A percentile compares a stretch with the other conserved stretches of the same genome.
Evolutionary conservation across 1,140 invertebrate species (phyloP).

Genomic region (Lucilia sericata): DNA sequence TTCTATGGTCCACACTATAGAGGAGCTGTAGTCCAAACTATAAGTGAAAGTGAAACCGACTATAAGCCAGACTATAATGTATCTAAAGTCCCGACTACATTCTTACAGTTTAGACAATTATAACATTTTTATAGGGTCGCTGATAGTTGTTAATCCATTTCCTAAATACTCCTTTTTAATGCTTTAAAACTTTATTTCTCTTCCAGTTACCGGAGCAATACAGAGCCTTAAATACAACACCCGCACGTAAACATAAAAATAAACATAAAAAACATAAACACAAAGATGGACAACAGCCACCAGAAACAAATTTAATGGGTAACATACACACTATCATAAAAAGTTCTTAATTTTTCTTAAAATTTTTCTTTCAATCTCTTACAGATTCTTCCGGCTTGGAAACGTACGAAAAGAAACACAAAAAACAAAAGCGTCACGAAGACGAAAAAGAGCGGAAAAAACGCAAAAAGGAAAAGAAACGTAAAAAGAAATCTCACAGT

Average conservation of each 20-base stretch:
- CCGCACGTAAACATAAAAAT: conserved; percentile 92
- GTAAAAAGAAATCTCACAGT: conserved; percentile 94
- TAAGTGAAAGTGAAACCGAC: too few relatives aligned
- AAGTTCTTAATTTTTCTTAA: not conserved
- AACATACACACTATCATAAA: not conserved
- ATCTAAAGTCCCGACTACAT: too few relatives aligned
- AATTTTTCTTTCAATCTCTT: conserved; percentile 42
- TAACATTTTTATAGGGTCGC: too few relatives aligned
- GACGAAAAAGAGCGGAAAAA: conserved; percentile 95
- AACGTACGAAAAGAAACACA: conserved; percentile 94
- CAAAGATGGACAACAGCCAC: conserved; percentile 82
- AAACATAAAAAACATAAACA: conserved; percentile 97
- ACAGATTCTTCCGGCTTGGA: conserved; percentile 77
- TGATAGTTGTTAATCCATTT: too few relatives aligned
- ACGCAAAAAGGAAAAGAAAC: conserved; percentile 94
- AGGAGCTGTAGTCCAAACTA: too few relatives aligned
- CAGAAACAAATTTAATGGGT: conserved; percentile 76
- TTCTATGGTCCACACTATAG: too few relatives aligned
- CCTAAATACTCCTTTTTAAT: too few relatives aligned
- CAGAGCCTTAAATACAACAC: conserved; percentile 90
- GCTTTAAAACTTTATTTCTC: conserved; percentile 52
- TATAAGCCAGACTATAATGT: too few relatives aligned
- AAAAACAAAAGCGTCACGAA: conserved; percentile 93
- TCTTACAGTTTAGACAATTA: too few relatives aligned
- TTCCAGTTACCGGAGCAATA: conserved; percentile 94